Base-by-base conservation (phyloP, 2,797 vertebrate species). In the Xenopus petersii region DNA sequence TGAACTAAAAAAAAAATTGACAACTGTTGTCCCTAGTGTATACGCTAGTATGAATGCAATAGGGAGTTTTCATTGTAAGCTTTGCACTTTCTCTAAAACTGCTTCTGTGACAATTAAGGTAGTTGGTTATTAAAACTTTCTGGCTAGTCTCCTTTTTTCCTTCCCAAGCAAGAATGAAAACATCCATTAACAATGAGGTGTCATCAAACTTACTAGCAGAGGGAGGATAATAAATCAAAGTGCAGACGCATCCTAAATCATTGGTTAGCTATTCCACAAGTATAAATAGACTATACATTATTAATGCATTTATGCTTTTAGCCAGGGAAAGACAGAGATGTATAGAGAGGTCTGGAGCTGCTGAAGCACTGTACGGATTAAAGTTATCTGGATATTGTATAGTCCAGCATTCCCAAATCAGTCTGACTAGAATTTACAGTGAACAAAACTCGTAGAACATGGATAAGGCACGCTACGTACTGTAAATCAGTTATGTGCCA, bases 221-320 rank as follows among this genome's bases (percentile, higher is more conserved):
- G 1, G 58, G 15, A 63, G 55, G 36, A 63, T 73, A 64, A 68
- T 64, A 67, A 36, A 67, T 73, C 70, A 63, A 63, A 77, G 26
- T 47, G 64, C 67, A 72, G 58, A 62, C 58, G 70, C 46, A 72
- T 72, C 58, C 68, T 10, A 16, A 17, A 47, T 47, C 46, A 51
- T 64, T 67, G 64, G 49, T 36, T 55, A 10, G 64, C 33, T 66
- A 21, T 51, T 61, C 69, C 58, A 67, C 24, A 68, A 55, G 48
- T 48, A 77, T 63, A 77, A 68, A 73, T 68, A 36, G 75, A 58
- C 70, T 36, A 56, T 12, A 67, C 47, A 71, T 76, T 66, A 71
- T 64, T 68, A 63, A 77, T 77, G 72, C 9, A 77, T 63, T 67
- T 62, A 58, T 10, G 33, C 17, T 10, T 55, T 21, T 24, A 55